A percentile compares a stretch with the other conserved stretches of the same genome.
Evolutionary conservation across 1,140 invertebrate genomes (phyloP).

Genomic region (Hylyphantes graminicola): DNA sequence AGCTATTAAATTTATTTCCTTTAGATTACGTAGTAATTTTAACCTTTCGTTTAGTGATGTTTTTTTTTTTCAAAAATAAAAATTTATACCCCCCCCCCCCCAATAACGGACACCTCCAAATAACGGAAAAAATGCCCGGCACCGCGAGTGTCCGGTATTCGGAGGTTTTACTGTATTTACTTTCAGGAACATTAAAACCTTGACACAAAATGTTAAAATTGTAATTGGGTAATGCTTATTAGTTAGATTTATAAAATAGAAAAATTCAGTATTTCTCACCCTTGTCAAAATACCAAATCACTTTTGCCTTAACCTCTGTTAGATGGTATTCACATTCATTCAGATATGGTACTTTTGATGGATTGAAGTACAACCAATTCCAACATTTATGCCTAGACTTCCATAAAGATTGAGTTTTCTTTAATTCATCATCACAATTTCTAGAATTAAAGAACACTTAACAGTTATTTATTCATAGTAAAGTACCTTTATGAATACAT

Average conservation of each 20-base stretch:
- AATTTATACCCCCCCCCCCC: too few species aligned
- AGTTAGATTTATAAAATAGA: not conserved
- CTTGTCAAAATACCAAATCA: constrained; percentile 1
- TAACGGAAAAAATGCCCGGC: too few species aligned
- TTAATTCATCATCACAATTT: not conserved
- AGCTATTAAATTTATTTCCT: too few species aligned
- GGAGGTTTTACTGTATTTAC: too few species aligned
- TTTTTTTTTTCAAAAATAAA: too few species aligned
- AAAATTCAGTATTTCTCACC: constrained; percentile 1
- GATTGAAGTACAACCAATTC: constrained; percentile 34
- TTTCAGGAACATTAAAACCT: not conserved
- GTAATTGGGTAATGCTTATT: too few species aligned
- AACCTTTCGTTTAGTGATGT: too few species aligned
- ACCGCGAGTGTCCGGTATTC: too few species aligned
- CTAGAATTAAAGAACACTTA: not conserved
- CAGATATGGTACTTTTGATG: not conserved
- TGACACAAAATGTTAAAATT: not conserved
- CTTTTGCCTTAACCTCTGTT: not conserved
- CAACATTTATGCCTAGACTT: constrained; percentile 12
- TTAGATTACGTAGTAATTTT: too few species aligned
- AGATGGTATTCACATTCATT: not conserved
- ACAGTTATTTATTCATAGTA: not conserved
- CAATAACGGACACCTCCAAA: too few species aligned
- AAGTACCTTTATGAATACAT: not conserved
- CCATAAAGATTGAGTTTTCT: constrained; percentile 1